Base-by-base conservation (phyloP, 2,888 invertebrate species). In the Oeneis ivallda region DNA sequence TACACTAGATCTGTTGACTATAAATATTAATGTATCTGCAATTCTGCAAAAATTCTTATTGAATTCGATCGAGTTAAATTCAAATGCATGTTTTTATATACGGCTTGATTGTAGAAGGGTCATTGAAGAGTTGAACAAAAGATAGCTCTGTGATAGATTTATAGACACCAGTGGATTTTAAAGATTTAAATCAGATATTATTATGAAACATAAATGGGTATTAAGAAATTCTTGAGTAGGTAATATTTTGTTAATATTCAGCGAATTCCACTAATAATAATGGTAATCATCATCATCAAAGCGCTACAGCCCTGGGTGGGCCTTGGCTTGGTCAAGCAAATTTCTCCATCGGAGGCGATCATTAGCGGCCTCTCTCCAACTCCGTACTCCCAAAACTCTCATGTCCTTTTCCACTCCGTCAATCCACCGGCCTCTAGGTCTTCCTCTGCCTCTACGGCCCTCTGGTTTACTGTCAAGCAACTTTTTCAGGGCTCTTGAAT, bases 1-100 rank as follows among this genome's bases (percentile, higher is more conserved):
- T 53, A 10, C 34, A 53, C 10, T 8, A 17, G 15, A 53, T 53
- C 53, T 53, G 53, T 53, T 34, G 34, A 52, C 15, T 15, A 53
- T 53, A 15, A 53, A 53, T n/a, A 34, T 53, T 53, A 15, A 37
- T 53, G 15, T 37, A 15, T 53, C 53, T 37, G 53, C 53, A 15
- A 2, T 34, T 5, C 32, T 34, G 32, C 2, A 2, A 11, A 53
- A 15, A 53, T n/a, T 26, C 17, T 26, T 9, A 13, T 13, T 53
- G 53, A 37, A 34, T 9, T 15, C 10, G 53, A 1, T 32, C 37
- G 34, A 1, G 13, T 52, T 8, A n/a, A 50, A 1, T 32, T 19
- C n/a, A 13, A 8, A 13, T 13, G n/a, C 32, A 45, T 32, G 26
- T 7, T 52, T 32, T 26, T n/a, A 7, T 26, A 52, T 47, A 17